These are phyloP conservation scores for Melipona beecheii DNA, from an alignment of 2,888 invertebrate genomes.

Conservation along the genomic window DNA sequence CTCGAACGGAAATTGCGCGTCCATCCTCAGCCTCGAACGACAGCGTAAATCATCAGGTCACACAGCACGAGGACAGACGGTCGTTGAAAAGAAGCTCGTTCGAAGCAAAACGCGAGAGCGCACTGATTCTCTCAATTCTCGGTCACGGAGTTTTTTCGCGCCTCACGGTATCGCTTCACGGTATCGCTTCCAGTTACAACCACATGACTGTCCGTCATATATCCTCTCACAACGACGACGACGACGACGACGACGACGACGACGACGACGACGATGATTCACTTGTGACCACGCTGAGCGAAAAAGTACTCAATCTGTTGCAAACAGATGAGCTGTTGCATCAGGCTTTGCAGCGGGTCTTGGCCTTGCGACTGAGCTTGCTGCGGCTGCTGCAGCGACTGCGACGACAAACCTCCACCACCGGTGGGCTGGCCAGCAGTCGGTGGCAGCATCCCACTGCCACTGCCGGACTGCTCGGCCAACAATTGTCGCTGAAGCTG, in stretches of 20 bases:
- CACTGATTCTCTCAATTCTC: slow-evolving; percentile 9
- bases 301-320: slow-evolving; percentile 81
- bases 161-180: not conserved
- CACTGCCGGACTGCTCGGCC: slow-evolving; percentile 70
- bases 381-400: slow-evolving; percentile 78
- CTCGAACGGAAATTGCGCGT: slow-evolving; percentile 49
- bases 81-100: not conserved
- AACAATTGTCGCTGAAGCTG: slow-evolving; percentile 75
- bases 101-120: not conserved
- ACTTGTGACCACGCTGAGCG: slow-evolving; percentile 80
- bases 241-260: not conserved
- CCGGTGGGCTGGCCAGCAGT: slow-evolving; percentile 74
- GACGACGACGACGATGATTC: slow-evolving; percentile 15
- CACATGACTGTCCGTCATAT: not conserved
- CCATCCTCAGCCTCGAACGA: slow-evolving; percentile 50
- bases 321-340: slow-evolving; percentile 81
- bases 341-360: slow-evolving; percentile 81
- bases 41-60: slow-evolving; percentile 11
- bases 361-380: slow-evolving; percentile 75
- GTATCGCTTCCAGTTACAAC: not conserved
- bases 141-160: slow-evolving; percentile 9
- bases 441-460: slow-evolving; percentile 69
- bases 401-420: slow-evolving; percentile 76
- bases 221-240: not conserved
- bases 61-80: slow-evolving; percentile 21